Conservation (phyloP, 2,888 invertebrate species). For the Amphiduros pacificus region DNA sequence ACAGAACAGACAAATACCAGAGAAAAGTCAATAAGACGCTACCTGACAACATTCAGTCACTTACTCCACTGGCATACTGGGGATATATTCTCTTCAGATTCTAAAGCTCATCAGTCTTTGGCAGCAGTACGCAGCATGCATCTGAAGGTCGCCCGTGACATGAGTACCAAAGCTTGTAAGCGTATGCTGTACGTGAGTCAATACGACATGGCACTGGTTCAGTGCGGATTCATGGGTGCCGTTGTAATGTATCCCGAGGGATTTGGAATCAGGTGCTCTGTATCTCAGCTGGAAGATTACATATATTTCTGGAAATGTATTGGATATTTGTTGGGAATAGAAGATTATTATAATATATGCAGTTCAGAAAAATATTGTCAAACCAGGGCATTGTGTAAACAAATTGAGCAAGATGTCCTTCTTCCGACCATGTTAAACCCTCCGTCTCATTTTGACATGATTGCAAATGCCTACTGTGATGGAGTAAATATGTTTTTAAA, state of each 20-base stretch:
- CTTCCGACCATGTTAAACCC: constrained; percentile 38
- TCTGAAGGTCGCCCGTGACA: not conserved
- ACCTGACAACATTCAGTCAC: constrained; percentile 78
- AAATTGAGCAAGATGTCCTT: constrained; percentile 40
- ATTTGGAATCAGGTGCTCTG: constrained; percentile 69
- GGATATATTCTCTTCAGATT: constrained; percentile 64
- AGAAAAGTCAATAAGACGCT: constrained; percentile 73
- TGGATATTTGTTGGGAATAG: constrained; percentile 79
- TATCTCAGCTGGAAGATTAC: constrained; percentile 74
- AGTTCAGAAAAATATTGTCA: constrained; percentile 29
- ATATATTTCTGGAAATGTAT: constrained; percentile 84
- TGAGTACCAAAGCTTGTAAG: not conserved
- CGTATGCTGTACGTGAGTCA: constrained; percentile 69
- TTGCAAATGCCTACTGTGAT: constrained; percentile 43
- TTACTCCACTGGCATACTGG: constrained; percentile 77
- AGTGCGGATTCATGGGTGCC: constrained; percentile 84
- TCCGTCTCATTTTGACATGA: constrained; percentile 37
- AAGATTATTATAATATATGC: constrained; percentile 65
- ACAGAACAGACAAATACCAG: constrained; percentile 73
- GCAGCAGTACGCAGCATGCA: not conserved
- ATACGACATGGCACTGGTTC: constrained; percentile 81
- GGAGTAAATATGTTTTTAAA: constrained; percentile 30
- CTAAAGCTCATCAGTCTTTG: not conserved
- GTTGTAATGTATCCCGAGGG: constrained; percentile 67
- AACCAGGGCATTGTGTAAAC: constrained; percentile 38